These are phyloP conservation scores for Drosophila mimica DNA, from an alignment of 2,888 invertebrate genomes.

Conservation along the genomic window DNA sequence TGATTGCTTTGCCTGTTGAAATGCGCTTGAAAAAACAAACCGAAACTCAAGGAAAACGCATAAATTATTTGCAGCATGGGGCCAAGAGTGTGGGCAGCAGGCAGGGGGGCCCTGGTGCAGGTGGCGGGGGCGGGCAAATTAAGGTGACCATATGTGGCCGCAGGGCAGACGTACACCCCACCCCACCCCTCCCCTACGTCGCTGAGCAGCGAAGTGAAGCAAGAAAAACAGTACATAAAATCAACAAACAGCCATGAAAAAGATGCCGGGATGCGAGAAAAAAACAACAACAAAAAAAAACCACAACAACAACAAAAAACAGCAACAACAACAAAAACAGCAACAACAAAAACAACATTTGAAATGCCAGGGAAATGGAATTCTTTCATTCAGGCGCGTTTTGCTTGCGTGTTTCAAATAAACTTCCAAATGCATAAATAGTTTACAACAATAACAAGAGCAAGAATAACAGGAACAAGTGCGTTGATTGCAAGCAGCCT, in stretches of 20 bases:
- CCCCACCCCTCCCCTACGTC: not conserved
- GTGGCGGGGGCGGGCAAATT: constrained; percentile 49
- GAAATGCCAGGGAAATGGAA: constrained; percentile 63
- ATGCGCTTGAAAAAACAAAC: constrained; percentile 78
- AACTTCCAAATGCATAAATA: constrained; percentile 79
- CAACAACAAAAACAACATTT: constrained; percentile 33
- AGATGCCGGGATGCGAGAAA: constrained; percentile 34
- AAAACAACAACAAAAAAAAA: constrained; percentile 26
- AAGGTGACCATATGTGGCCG: constrained; percentile 79
- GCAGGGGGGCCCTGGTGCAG: not conserved
- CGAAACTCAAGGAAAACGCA: constrained; percentile 73
- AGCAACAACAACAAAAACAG: not conserved
- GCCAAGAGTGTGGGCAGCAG: constrained; percentile 1
- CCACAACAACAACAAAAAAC: constrained; percentile 15
- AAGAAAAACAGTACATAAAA: constrained; percentile 78
- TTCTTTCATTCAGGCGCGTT: constrained; percentile 37
- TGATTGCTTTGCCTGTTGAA: constrained; percentile 78
- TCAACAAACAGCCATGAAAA: constrained; percentile 70
- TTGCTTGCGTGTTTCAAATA: constrained; percentile 70
- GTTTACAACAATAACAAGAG: constrained; percentile 76
- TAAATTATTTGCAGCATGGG: constrained; percentile 69
- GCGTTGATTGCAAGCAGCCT: constrained; percentile 74
- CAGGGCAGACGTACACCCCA: constrained; percentile 51
- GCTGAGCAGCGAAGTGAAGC: constrained; percentile 63
- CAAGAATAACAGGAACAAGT: constrained; percentile 71